Base-by-base conservation (phyloP, 2,113 vertebrate genomes). In the Centrocercus urophasianus region DNA sequence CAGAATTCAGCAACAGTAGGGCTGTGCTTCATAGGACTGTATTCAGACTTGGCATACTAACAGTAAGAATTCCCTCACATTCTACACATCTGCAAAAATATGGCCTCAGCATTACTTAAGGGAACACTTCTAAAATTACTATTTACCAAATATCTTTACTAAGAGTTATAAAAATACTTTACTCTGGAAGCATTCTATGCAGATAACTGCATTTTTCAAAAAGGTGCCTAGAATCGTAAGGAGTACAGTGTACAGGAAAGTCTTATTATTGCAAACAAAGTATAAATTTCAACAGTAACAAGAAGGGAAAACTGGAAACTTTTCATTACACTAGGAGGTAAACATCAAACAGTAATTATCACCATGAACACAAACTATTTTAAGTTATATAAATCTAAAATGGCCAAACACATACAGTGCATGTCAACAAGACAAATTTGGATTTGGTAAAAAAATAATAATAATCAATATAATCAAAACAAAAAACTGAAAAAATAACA, bases 81-180 rank as follows among this genome's bases (percentile, higher is more conserved):
- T 45, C 38, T 56, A 80, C 19, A 78, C 5, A 19, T 30, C 24
- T 48, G 12, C 13, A 43, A 17, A 65, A 57, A 14, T 20, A 30
- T 8, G 12, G 16, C 20, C 47, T 65, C 42, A 82, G 27, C 84
- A 34, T 14, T 17, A 60, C 11, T 7, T 48, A 48, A 61, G 40
- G 15, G 21, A 89, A 65, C 5, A 76, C 19, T 5, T 36, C 4
- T 7, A 57, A 73, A 57, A 72, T 60, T 74, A 83, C 54, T 22
- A 56, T 78, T 42, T 27, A 54, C 20, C 28, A 83, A 32, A 40
- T 11, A 30, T 25, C 63, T 43, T 43, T 79, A 38, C 57, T 78
- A 79, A 21, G 47, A 85, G 24, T 82, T 81, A 61, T 40, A 59
- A 38, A 83, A 45, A 32, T 22, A 90, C 15, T 76, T 95, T 86